A percentile compares a stretch with the other conserved stretches of the same genome.
phyloP scores from a whole-genome alignment of 2,113 vertebrate species.

The Tachycineta bicolor region DNA sequence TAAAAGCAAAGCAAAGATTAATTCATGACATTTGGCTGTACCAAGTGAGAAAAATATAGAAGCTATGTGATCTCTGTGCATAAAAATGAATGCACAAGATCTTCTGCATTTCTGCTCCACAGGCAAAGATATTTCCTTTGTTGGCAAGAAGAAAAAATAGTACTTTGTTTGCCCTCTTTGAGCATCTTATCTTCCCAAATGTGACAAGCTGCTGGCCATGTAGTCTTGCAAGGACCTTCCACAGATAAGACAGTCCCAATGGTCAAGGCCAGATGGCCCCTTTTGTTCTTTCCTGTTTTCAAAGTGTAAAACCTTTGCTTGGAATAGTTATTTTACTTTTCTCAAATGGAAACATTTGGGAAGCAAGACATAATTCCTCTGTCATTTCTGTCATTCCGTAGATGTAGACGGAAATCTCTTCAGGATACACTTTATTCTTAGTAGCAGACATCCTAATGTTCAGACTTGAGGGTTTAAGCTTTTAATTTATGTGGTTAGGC shows the following conservation, averaged over 20 bases:
- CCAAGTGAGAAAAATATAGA: background rate
- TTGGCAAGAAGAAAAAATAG: background rate
- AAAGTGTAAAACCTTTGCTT: background rate
- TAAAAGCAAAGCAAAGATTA: background rate
- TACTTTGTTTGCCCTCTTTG: background rate
- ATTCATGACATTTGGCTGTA: background rate
- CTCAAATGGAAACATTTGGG: background rate
- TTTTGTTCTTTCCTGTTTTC: background rate
- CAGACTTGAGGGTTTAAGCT: background rate
- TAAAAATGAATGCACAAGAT: background rate
- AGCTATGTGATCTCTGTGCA: background rate
- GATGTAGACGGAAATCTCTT: background rate
- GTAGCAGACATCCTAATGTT: background rate
- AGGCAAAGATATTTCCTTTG: background rate
- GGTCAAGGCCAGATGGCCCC: background rate
- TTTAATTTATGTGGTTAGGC: background rate
- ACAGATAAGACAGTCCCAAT: background rate
- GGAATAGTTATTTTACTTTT: background rate
- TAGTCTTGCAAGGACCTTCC: background rate
- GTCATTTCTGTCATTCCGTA: background rate
- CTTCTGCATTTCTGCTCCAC: background rate
- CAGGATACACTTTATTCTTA: background rate
- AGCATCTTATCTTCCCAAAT: background rate
- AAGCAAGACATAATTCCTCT: background rate
- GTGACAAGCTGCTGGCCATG: background rate